Conservation (phyloP, 2,113 vertebrate genomes). For the Mormoops blainvillei region DNA sequence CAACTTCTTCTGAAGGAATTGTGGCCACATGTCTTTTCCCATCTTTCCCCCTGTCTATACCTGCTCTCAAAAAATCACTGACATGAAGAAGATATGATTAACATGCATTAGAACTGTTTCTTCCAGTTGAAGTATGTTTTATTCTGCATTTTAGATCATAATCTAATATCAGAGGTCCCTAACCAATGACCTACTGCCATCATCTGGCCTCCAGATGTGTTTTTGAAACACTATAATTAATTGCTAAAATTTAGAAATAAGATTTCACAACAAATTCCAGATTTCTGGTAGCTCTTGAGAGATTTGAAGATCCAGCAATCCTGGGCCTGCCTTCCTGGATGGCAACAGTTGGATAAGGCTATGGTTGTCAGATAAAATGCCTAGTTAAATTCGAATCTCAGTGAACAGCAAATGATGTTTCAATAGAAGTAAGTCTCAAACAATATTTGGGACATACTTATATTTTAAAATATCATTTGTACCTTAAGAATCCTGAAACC, state of each 20-base stretch:
- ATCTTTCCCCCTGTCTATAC: background rate
- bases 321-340: background rate
- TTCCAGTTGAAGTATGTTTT: background rate
- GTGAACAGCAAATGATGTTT: background rate
- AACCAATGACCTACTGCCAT: background rate
- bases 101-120: background rate
- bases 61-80: background rate
- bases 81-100: background rate
- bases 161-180: background rate
- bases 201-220: constrained; percentile 23
- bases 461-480: background rate
- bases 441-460: background rate
- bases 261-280: background rate
- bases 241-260: constrained; percentile 1
- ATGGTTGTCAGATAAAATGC: background rate
- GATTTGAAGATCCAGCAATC: background rate
- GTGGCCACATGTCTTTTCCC: background rate
- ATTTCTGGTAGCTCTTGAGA: background rate
- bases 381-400: background rate
- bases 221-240: background rate
- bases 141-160: background rate
- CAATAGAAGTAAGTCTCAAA: background rate
- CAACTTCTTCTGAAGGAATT: constrained; percentile 1
- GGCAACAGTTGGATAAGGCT: background rate
- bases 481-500: too few species aligned